These are phyloP conservation scores for Malurus alboscapulatus DNA, from an alignment of 2,113 vertebrate species.

Conservation along the genomic window DNA sequence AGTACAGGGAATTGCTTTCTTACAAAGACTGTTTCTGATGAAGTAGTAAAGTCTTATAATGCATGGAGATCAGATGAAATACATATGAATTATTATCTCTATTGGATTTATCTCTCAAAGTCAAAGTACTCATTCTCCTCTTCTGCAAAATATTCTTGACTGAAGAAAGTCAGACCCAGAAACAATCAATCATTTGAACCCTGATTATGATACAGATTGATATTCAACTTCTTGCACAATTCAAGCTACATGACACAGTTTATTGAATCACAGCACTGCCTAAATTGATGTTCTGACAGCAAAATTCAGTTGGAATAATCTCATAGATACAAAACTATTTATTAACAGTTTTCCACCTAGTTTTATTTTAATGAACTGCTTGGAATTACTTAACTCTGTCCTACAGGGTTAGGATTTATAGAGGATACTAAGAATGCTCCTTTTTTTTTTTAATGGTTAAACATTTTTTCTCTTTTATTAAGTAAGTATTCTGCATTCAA, in stretches of 20 bases:
- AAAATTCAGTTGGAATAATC: constrained; percentile 47
- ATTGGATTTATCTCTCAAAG: constrained; percentile 67
- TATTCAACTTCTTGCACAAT: constrained; percentile 60
- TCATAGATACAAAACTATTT: constrained; percentile 17
- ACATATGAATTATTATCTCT: constrained; percentile 69
- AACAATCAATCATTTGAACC: constrained; percentile 71
- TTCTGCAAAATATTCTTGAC: constrained; percentile 71
- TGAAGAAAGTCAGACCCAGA: constrained; percentile 67
- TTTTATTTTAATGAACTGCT: not conserved
- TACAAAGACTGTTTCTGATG: constrained; percentile 49
- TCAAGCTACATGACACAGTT: constrained; percentile 55
- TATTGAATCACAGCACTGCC: constrained; percentile 61
- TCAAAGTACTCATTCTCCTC: constrained; percentile 71
- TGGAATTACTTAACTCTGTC: not conserved
- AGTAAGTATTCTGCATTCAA: not conserved
- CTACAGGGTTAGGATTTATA: not conserved
- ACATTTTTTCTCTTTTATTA: not conserved
- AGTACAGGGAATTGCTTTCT: constrained; percentile 57
- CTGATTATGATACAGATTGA: constrained; percentile 66
- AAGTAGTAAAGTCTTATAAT: constrained; percentile 52
- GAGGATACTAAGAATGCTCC: not conserved
- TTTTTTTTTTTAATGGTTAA: fast-evolving
- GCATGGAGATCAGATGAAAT: constrained; percentile 70
- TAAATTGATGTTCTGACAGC: constrained; percentile 57
- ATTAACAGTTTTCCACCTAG: not conserved